Percentiles rank a stretch among this genome's conserved stretches.
Evolutionary conservation across 1,140 invertebrate genomes (phyloP).

Genomic region (Epicauta chinensis): DNA sequence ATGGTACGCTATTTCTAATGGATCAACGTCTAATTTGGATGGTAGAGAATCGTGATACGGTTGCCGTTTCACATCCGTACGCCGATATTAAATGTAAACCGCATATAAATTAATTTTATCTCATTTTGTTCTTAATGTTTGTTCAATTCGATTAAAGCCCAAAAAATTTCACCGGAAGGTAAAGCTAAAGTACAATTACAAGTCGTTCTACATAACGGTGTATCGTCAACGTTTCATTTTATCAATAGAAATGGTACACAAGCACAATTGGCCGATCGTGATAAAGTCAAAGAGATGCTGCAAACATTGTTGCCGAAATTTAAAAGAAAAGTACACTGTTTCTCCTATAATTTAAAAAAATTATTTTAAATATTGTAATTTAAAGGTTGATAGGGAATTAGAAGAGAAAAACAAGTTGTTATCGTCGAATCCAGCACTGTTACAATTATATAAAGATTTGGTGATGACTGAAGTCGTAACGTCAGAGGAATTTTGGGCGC

Average conservation of each 20-base stretch:
- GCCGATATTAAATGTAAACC: slow-evolving; percentile 90
- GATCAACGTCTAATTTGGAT: slow-evolving; percentile 93
- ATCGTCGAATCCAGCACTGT: slow-evolving; percentile 74
- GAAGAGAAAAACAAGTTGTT: slow-evolving; percentile 83
- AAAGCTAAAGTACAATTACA: slow-evolving; percentile 99
- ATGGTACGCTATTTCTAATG: slow-evolving; percentile 94
- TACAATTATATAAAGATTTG: slow-evolving; percentile 86
- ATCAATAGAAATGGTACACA: slow-evolving; percentile 78
- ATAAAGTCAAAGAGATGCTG: slow-evolving; percentile 89
- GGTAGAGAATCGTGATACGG: slow-evolving; percentile 83
- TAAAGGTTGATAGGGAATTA: slow-evolving; percentile 83
- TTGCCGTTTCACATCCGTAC: slow-evolving; percentile 89
- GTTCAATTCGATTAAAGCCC: slow-evolving; percentile 64
- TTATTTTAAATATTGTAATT: too few relatives aligned
- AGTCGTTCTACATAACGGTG: slow-evolving; percentile 88
- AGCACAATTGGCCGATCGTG: slow-evolving; percentile 82
- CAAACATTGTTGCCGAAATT: slow-evolving; percentile 93
- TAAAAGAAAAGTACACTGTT: slow-evolving; percentile 62
- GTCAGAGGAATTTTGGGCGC: slow-evolving; percentile 94
- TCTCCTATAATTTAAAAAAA: slow-evolving; percentile 1
- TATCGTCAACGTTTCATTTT: slow-evolving; percentile 97
- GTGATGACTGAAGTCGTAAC: slow-evolving; percentile 90
- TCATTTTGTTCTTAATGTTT: slow-evolving; percentile 30
- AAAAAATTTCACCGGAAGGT: slow-evolving; percentile 97
- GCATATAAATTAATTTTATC: slow-evolving; percentile 5